Conservation (phyloP, 2,888 invertebrate genomes). For the Heliconius erato region DNA sequence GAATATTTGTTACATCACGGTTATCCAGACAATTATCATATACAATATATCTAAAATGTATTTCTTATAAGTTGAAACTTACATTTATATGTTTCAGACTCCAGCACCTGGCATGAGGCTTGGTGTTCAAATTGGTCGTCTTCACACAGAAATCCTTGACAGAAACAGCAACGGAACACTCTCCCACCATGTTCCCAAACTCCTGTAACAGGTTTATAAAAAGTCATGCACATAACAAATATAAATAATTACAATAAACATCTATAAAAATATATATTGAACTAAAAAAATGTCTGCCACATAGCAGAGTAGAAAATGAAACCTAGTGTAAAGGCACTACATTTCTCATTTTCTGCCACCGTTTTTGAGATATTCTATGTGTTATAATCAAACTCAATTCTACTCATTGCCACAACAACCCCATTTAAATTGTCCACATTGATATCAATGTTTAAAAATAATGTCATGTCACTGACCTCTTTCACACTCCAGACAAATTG, state of each 20-base stretch:
- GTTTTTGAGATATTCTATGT: background rate
- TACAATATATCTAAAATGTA: too few relatives aligned
- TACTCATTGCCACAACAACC: background rate
- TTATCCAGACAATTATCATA: too few relatives aligned
- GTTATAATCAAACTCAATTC: too few relatives aligned
- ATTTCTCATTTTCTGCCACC: too few relatives aligned
- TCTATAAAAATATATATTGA: too few relatives aligned
- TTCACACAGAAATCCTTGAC: constrained; percentile 95
- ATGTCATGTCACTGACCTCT: constrained; percentile 79
- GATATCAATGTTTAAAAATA: background rate
- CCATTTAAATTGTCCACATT: background rate
- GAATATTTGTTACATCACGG: too few relatives aligned
- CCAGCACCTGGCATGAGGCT: constrained; percentile 97
- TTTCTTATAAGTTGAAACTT: constrained; percentile 58
- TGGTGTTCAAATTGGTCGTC: constrained; percentile 99
- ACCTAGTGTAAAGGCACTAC: too few relatives aligned
- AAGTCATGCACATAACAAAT: too few relatives aligned
- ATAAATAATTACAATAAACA: too few relatives aligned
- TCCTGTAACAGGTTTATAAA: constrained; percentile 66
- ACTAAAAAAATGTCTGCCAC: too few relatives aligned
- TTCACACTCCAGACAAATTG: constrained; percentile 96
- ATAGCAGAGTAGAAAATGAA: too few relatives aligned
- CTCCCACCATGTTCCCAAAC: constrained; percentile 98
- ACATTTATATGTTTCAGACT: constrained; percentile 98
- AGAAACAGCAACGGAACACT: constrained; percentile 96